Evolutionary conservation across 2,888 invertebrate species (phyloP).

Genomic region (Gymnocheta viridis): DNA sequence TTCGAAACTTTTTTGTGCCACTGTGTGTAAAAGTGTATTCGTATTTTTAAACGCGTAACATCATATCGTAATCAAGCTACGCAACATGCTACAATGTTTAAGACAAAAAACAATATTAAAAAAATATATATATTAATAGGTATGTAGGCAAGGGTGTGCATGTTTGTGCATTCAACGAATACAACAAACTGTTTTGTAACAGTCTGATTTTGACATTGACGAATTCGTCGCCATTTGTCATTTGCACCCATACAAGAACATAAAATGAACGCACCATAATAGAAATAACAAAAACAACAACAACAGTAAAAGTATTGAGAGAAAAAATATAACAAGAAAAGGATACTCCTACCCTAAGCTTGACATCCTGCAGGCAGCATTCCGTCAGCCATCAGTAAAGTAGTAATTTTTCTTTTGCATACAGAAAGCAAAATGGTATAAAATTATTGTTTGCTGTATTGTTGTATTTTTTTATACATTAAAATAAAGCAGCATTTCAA

Average conservation of each 20-base stretch:
- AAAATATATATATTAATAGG: background rate
- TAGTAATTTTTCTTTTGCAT: slow-evolving; percentile 76
- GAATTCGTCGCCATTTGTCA: slow-evolving; percentile 82
- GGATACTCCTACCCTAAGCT: slow-evolving; percentile 75
- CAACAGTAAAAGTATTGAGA: slow-evolving; percentile 46
- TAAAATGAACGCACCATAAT: slow-evolving; percentile 59
- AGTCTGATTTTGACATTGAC: slow-evolving; percentile 83
- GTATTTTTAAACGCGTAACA: slow-evolving; percentile 43
- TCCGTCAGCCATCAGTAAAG: slow-evolving; percentile 78
- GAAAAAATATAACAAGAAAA: slow-evolving; percentile 72
- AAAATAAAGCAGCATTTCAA: slow-evolving; percentile 11
- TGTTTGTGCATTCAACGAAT: slow-evolving; percentile 47
- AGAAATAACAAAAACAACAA: slow-evolving; percentile 58
- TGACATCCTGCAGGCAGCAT: slow-evolving; percentile 77
- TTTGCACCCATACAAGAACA: slow-evolving; percentile 78
- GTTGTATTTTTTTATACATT: background rate
- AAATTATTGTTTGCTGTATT: slow-evolving; percentile 22
- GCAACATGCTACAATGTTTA: slow-evolving; percentile 59
- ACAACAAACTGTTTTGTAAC: slow-evolving; percentile 80
- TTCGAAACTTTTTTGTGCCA: background rate
- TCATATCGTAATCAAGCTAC: slow-evolving; percentile 62
- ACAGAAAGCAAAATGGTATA: slow-evolving; percentile 45
- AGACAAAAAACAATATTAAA: slow-evolving; percentile 5
- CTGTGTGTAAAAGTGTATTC: background rate
- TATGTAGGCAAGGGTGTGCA: slow-evolving; percentile 9